Evolutionary conservation across 2,888 invertebrate genomes (phyloP).

Genomic region (Acrobasis repandana): DNA sequence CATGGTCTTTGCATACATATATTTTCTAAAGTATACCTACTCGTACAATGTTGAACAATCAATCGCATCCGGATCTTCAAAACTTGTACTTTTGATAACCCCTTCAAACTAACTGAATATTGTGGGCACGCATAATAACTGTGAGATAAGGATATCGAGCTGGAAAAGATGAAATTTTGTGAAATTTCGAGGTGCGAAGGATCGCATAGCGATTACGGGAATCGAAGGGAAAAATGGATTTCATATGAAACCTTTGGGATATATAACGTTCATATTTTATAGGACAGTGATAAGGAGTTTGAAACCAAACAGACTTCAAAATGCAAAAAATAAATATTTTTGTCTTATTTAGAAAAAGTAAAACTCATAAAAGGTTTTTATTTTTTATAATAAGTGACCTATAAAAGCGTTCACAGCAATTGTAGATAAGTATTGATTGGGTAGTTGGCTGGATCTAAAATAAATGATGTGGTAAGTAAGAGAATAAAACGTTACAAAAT

Average conservation of each 20-base stretch:
- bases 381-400: too few species aligned
- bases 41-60: background rate
- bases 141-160: constrained; percentile 17
- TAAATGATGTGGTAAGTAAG: too few species aligned
- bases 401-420: too few species aligned
- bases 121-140: constrained; percentile 2
- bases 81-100: background rate
- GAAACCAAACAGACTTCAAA: background rate
- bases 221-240: constrained; percentile 28
- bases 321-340: background rate
- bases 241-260: constrained; percentile 28
- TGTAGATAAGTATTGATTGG: too few species aligned
- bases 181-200: constrained; percentile 18
- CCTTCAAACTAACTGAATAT: constrained; percentile 3
- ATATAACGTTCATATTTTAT: constrained; percentile 29
- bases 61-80: background rate
- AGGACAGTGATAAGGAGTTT: constrained; percentile 13
- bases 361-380: too few species aligned
- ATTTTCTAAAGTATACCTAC: background rate
- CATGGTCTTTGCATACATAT: too few species aligned
- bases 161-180: constrained; percentile 17
- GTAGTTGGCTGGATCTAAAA: too few species aligned
- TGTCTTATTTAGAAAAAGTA: too few species aligned
- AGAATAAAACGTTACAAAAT: too few species aligned
- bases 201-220: constrained; percentile 23